Evolutionary conservation across 2,888 invertebrate genomes (phyloP).

Genomic region (Lordiphosa andalusiaca): DNA sequence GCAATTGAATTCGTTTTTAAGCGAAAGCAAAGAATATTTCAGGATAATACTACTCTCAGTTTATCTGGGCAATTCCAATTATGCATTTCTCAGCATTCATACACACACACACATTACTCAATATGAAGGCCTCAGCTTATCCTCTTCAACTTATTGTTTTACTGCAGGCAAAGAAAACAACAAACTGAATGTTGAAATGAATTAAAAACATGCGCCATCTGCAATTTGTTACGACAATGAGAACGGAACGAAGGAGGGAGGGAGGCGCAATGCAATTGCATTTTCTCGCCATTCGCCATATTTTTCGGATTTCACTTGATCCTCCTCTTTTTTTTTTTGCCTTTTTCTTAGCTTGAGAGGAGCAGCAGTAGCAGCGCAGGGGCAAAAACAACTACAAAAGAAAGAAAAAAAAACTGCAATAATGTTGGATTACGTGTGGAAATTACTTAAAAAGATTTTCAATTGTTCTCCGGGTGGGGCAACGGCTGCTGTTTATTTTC

Average conservation of each 20-base stretch:
- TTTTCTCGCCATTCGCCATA: conserved; percentile 27
- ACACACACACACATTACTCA: conserved; percentile 31
- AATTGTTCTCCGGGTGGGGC: conserved; percentile 56
- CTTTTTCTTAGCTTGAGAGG: conserved; percentile 22
- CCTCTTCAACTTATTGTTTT: conserved; percentile 44
- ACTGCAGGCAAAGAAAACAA: conserved; percentile 24
- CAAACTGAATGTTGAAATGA: conserved; percentile 49
- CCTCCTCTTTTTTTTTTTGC: conserved; percentile 14
- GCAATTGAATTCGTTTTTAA: conserved; percentile 17
- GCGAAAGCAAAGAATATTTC: background rate
- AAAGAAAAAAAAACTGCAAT: conserved; percentile 45
- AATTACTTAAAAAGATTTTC: conserved; percentile 77
- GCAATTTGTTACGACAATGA: conserved; percentile 59
- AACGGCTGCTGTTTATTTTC: conserved; percentile 67
- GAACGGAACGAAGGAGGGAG: background rate
- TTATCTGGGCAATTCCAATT: conserved; percentile 24
- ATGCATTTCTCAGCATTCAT: conserved; percentile 26
- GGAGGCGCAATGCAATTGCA: conserved; percentile 35
- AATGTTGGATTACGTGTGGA: conserved; percentile 77
- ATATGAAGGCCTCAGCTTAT: conserved; percentile 27
- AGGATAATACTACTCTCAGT: background rate
- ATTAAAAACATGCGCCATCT: conserved; percentile 70
- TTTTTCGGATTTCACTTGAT: conserved; percentile 40
- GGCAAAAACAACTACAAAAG: conserved; percentile 16
- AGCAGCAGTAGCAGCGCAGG: conserved; percentile 3